Base-by-base conservation (phyloP, 1,140 invertebrate genomes). In the Cyphomyrmex costatus region DNA sequence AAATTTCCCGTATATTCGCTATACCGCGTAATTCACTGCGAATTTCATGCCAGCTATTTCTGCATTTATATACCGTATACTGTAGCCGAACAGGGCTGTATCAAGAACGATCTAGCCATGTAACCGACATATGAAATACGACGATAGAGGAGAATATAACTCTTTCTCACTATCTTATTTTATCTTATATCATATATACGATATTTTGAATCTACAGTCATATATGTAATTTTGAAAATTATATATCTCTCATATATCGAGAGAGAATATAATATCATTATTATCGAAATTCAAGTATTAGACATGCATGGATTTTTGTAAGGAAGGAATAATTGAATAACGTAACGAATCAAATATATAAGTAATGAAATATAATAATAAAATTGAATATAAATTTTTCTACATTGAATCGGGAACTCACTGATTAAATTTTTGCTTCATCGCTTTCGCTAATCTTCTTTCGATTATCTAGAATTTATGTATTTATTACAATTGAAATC, bases 1-100 rank as follows among this genome's bases (percentile, higher is more conserved):
- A 82, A 82, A 82, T 82, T 82, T 82, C 66, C 36, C 66, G 65
- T 82, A 60, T 73, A 82, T 82, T 82, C 53, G 68, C 66, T 73
- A 60, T 46, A 73, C 53, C 79, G 24, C 53, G 51, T 82, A 82
- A 82, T 82, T 56, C 66, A 82, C 53, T 60, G 66, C 79, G 33
- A 56, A 60, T 82, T 73, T 82, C 79, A 24, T 82, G 79, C 68
- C 24, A 49, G 21, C 53, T 51, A 80, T 73, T 73, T 73, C 66
- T 51, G 66, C 53, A 73, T 73, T 82, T 82, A 73, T 82, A 73
- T 58, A 74, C 51, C 36, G 65, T 58, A 65, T 30, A 46, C 51
- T 10, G 36, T 46, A 24, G 10, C 10, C 21, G 14, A n/a, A 36
- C 49, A 70, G 53, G 36, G 4, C 33, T 53, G 19, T 82, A 73